These are phyloP conservation scores for Actias luna DNA, from an alignment of 2,888 invertebrate species.

Conservation along the genomic window DNA sequence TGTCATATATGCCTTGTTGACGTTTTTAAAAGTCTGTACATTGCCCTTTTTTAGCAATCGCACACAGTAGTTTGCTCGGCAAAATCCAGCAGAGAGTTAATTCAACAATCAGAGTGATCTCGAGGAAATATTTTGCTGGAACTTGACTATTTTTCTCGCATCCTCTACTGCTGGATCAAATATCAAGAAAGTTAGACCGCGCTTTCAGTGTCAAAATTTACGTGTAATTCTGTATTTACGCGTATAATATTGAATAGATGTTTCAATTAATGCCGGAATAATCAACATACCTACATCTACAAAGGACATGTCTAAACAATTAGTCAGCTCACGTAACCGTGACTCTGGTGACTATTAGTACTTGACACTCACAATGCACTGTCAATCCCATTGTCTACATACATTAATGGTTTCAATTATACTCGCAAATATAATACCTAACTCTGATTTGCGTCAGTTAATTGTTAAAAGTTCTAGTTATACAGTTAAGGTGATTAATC, in stretches of 20 bases:
- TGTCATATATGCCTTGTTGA: too few relatives aligned
- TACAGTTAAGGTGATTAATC: neutral
- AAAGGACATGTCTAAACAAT: neutral
- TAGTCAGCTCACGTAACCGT: constrained; percentile 1
- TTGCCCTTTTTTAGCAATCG: too few relatives aligned
- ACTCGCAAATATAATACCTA: neutral
- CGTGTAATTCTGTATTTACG: too few relatives aligned
- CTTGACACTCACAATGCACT: neutral
- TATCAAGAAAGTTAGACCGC: too few relatives aligned
- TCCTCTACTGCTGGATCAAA: too few relatives aligned
- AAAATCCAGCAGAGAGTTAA: too few relatives aligned
- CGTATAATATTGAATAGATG: neutral
- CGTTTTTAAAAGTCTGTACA: too few relatives aligned
- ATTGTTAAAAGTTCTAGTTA: neutral
- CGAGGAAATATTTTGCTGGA: too few relatives aligned
- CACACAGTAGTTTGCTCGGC: too few relatives aligned
- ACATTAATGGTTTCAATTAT: neutral
- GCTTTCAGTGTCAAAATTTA: too few relatives aligned
- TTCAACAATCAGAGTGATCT: too few relatives aligned
- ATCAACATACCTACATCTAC: neutral
- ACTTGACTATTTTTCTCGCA: too few relatives aligned
- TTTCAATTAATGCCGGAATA: neutral
- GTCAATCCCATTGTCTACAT: neutral
- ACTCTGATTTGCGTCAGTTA: neutral
- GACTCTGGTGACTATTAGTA: neutral